phyloP scores from a whole-genome alignment of 1,140 invertebrate genomes.

The Bombus difficillimus region DNA sequence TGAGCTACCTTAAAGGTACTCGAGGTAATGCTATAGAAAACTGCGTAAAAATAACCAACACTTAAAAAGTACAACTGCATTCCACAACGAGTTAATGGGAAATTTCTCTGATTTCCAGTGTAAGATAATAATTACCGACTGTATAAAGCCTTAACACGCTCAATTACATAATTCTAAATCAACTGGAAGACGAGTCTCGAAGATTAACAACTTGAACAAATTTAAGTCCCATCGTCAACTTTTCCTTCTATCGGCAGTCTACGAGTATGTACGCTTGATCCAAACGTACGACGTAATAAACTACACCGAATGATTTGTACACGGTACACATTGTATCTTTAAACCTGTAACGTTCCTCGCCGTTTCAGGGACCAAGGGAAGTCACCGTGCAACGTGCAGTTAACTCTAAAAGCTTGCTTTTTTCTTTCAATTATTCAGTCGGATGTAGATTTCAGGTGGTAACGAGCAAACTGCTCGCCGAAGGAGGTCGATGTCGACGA shows the following conservation, averaged over 20 bases:
- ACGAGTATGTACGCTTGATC: not conserved
- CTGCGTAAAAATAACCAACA: too few species aligned
- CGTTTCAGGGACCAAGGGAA: not conserved
- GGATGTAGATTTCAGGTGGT: too few species aligned
- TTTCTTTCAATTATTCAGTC: too few species aligned
- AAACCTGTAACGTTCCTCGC: not conserved
- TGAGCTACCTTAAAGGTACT: too few species aligned
- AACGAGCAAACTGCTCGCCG: not conserved
- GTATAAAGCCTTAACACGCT: not conserved
- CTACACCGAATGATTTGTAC: not conserved
- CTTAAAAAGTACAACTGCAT: too few species aligned
- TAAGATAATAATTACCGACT: not conserved
- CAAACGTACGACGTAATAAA: not conserved
- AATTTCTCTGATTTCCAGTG: not conserved
- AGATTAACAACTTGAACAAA: not conserved
- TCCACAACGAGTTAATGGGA: too few species aligned
- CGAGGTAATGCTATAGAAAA: too few species aligned
- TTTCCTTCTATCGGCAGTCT: not conserved
- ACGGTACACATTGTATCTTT: not conserved
- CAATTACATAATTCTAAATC: not conserved
- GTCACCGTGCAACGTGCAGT: too few species aligned
- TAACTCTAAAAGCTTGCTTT: too few species aligned
- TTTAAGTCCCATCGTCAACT: not conserved
- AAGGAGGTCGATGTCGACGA: slow-evolving; percentile 52
- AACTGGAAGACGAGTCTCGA: not conserved